Evolutionary conservation across 2,113 vertebrate genomes (phyloP).

Genomic region (Solenodon paradoxus): DNA sequence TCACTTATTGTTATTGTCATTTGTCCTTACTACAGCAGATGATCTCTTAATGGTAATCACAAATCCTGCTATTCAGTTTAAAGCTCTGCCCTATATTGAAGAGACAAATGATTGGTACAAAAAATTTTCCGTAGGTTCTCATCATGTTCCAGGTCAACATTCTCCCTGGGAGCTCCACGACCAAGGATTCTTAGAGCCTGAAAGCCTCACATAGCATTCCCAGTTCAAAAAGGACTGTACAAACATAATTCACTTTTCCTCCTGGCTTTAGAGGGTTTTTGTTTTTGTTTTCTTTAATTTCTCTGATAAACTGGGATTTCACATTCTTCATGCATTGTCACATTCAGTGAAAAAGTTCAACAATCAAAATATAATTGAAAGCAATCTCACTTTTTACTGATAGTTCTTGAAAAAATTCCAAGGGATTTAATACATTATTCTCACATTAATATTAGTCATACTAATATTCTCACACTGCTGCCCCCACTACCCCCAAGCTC

Average conservation of each 20-base stretch:
- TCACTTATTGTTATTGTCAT: not conserved
- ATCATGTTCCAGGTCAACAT: fast-evolving
- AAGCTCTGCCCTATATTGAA: not conserved
- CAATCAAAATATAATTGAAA: constrained; percentile 67
- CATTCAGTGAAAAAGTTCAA: constrained; percentile 40
- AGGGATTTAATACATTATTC: constrained; percentile 56
- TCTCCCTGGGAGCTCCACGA: not conserved
- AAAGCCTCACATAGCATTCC: not conserved
- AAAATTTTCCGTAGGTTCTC: not conserved
- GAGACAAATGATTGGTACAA: not conserved
- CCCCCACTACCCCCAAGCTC: not conserved
- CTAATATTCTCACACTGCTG: constrained; percentile 7
- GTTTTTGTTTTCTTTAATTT: constrained; percentile 32
- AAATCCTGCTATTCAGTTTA: not conserved
- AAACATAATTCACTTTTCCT: not conserved
- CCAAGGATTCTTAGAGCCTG: not conserved
- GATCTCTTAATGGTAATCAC: not conserved
- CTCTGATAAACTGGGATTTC: not conserved
- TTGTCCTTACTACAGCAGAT: not conserved
- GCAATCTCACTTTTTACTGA: constrained; percentile 28
- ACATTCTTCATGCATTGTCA: constrained; percentile 3
- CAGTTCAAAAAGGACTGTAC: not conserved
- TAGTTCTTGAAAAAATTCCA: constrained; percentile 54
- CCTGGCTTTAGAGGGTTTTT: not conserved
- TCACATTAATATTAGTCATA: no score